Conservation (phyloP, 2,888 invertebrate species). For the Schrankia costaestrigalis region DNA sequence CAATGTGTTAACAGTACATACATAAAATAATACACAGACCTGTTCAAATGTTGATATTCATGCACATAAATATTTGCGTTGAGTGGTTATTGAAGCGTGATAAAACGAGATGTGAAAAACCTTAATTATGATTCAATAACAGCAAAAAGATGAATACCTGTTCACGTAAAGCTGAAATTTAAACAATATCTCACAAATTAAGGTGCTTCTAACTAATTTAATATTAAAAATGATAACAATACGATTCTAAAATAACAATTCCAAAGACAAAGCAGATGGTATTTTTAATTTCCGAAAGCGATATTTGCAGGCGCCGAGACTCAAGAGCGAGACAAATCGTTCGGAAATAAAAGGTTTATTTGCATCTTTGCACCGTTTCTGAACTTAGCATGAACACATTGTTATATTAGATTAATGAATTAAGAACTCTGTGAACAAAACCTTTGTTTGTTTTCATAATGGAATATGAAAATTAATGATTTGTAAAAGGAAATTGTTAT, state of each 20-base stretch:
- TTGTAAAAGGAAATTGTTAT: no score
- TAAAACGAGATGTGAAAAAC: no score
- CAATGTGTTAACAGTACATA: no score
- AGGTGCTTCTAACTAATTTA: no score
- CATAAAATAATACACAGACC: no score
- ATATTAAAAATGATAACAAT: conserved; percentile 16
- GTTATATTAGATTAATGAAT: conserved; percentile 14
- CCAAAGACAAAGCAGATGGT: conserved; percentile 26
- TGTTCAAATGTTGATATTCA: no score
- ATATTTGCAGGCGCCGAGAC: conserved; percentile 13
- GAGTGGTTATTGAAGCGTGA: no score
- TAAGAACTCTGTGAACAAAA: not conserved
- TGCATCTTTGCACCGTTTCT: conserved; percentile 27
- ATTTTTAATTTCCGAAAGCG: conserved; percentile 33
- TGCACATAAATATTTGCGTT: no score
- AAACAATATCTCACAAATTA: no score
- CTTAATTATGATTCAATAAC: no score
- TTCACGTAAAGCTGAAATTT: no score
- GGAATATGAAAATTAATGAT: not conserved
- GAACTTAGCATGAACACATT: conserved; percentile 17
- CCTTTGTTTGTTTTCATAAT: conserved; percentile 2
- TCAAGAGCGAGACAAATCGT: conserved; percentile 28
- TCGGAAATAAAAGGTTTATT: conserved; percentile 33
- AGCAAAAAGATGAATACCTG: no score
- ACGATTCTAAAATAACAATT: conserved; percentile 26